phyloP scores from a whole-genome alignment of 2,888 invertebrate genomes.

The Drosophila niveifrons region DNA sequence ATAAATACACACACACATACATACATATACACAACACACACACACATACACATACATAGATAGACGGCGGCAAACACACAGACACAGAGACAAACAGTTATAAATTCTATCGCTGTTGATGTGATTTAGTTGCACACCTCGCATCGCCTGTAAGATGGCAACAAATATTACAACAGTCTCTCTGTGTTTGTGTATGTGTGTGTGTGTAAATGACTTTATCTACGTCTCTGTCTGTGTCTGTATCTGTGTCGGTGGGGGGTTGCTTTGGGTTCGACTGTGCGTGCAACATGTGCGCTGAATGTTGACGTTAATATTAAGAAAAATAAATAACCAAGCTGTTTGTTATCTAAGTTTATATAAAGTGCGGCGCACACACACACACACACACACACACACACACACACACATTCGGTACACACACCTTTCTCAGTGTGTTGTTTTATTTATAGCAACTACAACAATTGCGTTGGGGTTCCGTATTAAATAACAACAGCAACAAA shows the following conservation, averaged over 20 bases:
- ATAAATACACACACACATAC: constrained; percentile 55
- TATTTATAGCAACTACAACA: constrained; percentile 79
- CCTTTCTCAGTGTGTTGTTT: constrained; percentile 65
- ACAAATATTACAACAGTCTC: constrained; percentile 70
- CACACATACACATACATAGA: constrained; percentile 20
- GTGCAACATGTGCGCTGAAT: constrained; percentile 81
- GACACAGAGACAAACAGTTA: constrained; percentile 64
- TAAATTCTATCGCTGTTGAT: constrained; percentile 77
- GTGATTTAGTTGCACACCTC: constrained; percentile 81
- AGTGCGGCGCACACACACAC: constrained; percentile 53
- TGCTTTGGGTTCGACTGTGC: constrained; percentile 59
- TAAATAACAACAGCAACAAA: constrained; percentile 70
- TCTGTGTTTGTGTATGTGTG: constrained; percentile 24
- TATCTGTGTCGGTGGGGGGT: constrained; percentile 54
- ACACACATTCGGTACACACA: constrained; percentile 28
- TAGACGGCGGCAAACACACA: constrained; percentile 4
- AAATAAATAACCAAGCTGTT: constrained; percentile 81
- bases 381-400: constrained; percentile 31
- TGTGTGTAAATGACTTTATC: constrained; percentile 79
- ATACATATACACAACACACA: constrained; percentile 11
- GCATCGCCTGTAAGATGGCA: constrained; percentile 78
- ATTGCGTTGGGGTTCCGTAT: constrained; percentile 70
- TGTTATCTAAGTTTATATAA: constrained; percentile 80
- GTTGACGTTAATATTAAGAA: constrained; percentile 81
- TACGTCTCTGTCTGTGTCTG: constrained; percentile 62